Percentiles rank a stretch among this genome's conserved stretches.
Conservation (phyloP, 1,140 invertebrate genomes). For the Diorhabda sublineata region DNA sequence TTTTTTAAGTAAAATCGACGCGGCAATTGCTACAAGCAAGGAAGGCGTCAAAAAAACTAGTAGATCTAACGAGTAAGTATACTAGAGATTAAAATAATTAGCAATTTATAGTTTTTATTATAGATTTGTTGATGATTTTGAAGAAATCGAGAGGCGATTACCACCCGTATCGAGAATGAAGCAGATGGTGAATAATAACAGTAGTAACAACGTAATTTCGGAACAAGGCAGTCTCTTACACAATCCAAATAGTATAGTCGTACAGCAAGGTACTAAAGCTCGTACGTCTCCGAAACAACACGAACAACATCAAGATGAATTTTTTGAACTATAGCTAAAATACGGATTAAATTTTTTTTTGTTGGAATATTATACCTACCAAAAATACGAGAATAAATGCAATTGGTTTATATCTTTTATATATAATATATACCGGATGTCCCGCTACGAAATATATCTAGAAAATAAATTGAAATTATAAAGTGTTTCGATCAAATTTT, state of each 20-base stretch:
- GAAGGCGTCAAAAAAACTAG: constrained; percentile 78
- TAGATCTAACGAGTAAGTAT: constrained; percentile 73
- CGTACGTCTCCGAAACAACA: constrained; percentile 73
- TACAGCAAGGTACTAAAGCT: constrained; percentile 73
- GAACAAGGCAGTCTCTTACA: constrained; percentile 24
- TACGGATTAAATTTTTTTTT: neutral
- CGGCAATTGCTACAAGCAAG: constrained; percentile 77
- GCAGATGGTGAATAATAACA: constrained; percentile 41
- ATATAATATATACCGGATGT: no score
- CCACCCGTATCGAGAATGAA: constrained; percentile 44
- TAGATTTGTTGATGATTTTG: constrained; percentile 36
- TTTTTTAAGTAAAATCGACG: constrained; percentile 83
- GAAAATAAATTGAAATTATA: no score
- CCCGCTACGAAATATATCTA: no score
- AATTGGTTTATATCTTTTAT: no score
- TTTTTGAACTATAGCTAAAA: constrained; percentile 80
- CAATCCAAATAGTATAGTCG: constrained; percentile 61
- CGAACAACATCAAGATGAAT: constrained; percentile 79
- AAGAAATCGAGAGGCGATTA: constrained; percentile 39
- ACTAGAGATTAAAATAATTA: neutral
- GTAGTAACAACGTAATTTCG: neutral
- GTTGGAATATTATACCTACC: neutral
- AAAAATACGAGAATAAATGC: no score
- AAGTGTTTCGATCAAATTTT: no score
- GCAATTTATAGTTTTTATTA: constrained; percentile 11